Evolutionary conservation across 2,888 invertebrate genomes (phyloP), one percentile per base, ranked within the genome.

Genomic region (Dryomyza anilis): DNA sequence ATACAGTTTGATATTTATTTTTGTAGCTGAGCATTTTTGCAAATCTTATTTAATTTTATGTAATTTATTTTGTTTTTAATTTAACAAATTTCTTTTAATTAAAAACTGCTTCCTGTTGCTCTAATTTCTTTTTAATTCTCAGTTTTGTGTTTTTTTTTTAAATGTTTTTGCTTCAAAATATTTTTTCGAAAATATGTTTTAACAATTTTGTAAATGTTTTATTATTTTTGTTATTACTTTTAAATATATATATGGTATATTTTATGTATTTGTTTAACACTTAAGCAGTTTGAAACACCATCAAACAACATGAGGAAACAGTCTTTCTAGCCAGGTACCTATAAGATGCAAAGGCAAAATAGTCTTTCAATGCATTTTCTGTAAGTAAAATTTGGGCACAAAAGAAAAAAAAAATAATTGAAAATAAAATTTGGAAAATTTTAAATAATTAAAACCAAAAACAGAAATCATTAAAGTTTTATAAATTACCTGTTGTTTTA

Each of bases 241-340:
- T 23, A 10, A 25, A n/a, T 53, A 27, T 57, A 29, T 59, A 19
- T 56, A 45, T 58, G 21, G 19, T 36, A 56, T 33, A 43, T 57
- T 55, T 67, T 43, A n/a, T 66, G 3, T 63, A 43, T 58, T 64
- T 66, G 55, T 67, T 33, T 68, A 60, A 56, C 59, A 65, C 71
- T 77, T 76, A 81, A 70, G 82, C 78, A 76, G 83, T 81, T 81
- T 81, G 83, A 69, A 81, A 81, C 76, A 81, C 81, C 83, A 81
- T 81, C 76, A 81, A 80, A 80, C 83, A 81, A 81, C 82, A 81
- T 76, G 81, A 82, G 78, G 81, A 82, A 79, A 83, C 84, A 83
- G 83, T 83, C 84, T 83, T 83, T 82, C 84, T 79, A 81, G 80
- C 83, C 83, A 83, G 83, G 84, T 83, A 83, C 83, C 83, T 83